A percentile compares a stretch with the other conserved stretches of the same genome.
phyloP scores from a whole-genome alignment of 2,888 invertebrate species.

The Drosophila robusta region DNA sequence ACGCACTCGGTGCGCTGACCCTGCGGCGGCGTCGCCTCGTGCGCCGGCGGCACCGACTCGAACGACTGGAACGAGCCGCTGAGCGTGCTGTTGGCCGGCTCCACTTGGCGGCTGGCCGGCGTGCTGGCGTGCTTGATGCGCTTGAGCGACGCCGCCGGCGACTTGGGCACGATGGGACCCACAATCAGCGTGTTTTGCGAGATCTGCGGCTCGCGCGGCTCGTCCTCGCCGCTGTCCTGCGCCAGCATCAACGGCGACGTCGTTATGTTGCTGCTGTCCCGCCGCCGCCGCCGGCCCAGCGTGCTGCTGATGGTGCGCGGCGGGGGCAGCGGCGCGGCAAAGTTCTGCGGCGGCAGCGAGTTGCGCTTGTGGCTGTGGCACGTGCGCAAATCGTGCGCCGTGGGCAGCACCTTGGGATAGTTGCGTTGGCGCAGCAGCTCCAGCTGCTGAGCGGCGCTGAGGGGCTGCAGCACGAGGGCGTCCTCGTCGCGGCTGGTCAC shows the following conservation, averaged over 20 bases:
- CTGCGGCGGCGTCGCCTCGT: conserved; percentile 70
- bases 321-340: conserved; percentile 89
- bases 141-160: conserved; percentile 63
- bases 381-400: conserved; percentile 81
- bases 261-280: conserved; percentile 84
- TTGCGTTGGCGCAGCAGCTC: conserved; percentile 91
- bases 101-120: conserved; percentile 1
- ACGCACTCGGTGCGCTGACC: conserved; percentile 82
- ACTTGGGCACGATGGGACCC: conserved; percentile 86
- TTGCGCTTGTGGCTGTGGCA: conserved; percentile 50
- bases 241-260: conserved; percentile 86
- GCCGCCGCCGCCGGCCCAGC: conserved; percentile 87
- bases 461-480: conserved; percentile 37
- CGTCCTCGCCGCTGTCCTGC: conserved; percentile 84
- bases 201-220: conserved; percentile 86
- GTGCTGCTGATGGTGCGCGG: conserved; percentile 90
- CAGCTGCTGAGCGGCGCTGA: conserved; percentile 90
- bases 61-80: conserved; percentile 74
- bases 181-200: conserved; percentile 86
- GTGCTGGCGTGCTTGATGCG: conserved; percentile 46
- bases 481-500: conserved; percentile 90
- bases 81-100: conserved; percentile 19
- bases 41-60: conserved; percentile 69
- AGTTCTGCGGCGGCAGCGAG: conserved; percentile 86
- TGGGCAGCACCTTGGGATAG: conserved; percentile 94